phyloP scores from a whole-genome alignment of 2,797 vertebrate species.

The Sus cebifrons region DNA sequence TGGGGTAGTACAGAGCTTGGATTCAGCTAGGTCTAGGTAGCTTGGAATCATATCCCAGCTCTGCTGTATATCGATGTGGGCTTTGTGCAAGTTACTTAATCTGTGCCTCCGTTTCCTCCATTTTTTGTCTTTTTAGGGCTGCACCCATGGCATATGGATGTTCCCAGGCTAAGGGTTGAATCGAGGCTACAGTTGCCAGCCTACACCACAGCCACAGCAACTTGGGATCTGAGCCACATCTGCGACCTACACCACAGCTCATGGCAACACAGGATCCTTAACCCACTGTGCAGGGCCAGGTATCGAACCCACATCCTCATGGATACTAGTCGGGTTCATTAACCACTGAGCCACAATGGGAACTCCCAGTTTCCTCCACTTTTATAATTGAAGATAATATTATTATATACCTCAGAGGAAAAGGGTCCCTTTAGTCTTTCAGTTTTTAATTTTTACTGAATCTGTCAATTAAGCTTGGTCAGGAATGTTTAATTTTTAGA shows the following conservation, averaged over 20 bases:
- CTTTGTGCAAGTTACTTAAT: background rate
- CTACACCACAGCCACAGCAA: no score
- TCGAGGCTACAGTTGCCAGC: no score
- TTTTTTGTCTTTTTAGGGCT: no score
- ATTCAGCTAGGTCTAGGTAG: background rate
- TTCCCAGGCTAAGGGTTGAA: no score
- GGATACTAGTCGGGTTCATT: no score
- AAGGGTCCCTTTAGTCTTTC: background rate
- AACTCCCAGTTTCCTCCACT: conserved; percentile 5
- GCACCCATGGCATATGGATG: no score
- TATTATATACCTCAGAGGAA: background rate
- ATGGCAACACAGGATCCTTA: no score
- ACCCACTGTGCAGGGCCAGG: no score
- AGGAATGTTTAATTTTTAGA: conserved; percentile 49
- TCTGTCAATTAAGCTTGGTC: conserved; percentile 45
- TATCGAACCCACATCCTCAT: no score
- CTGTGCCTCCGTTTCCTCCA: background rate
- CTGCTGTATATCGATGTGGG: background rate
- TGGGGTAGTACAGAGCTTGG: background rate
- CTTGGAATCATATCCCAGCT: background rate
- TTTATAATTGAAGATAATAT: background rate
- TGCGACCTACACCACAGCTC: no score
- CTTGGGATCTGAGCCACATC: no score
- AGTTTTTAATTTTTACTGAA: conserved; percentile 7
- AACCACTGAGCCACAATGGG: no score